Base-by-base conservation (phyloP, 2,888 invertebrate genomes). In the Sialis lutaria region DNA sequence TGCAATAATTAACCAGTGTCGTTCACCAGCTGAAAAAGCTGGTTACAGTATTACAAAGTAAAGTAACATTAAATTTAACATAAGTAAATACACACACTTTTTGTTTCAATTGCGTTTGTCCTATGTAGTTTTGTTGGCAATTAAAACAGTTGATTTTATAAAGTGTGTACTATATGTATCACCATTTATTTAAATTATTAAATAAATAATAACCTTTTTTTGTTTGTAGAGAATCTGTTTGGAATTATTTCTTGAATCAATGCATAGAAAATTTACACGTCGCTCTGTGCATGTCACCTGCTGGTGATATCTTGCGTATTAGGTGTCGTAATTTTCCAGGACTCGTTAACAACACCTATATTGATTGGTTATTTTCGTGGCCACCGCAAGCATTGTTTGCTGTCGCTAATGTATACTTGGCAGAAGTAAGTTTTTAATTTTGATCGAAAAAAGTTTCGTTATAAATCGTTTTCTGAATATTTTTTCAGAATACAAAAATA, bases 341-440 rank as follows among this genome's bases (percentile, higher is more conserved):
- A 1, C 68, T 93, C 42, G 89, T 93, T 37, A 92, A 90, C 60
- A 89, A 88, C 59, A 87, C 90, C 0, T 87, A 84, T 37, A 90
- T 93, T 52, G 90, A 93, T 63, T 93, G 92, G 92, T 79, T 91
- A 60, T 90, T 87, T 64, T 82, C 91, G 0, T 93, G 93, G 93
- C 91, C 93, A 0, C 75, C 82, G 53, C 88, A 92, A 61, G 93
- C 93, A 1, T 62, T 93, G 43, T 69, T 81, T 47, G 88, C 91
- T 0, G 91, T 93, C 1, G 92, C 92, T 1, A 82, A 82, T 48
- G 82, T 86, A 1, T 88, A 81, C 57, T 69, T 93, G 1, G 76
- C 82, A 55, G 82, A 91, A 54, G 79, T 84, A 70, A 64, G 76
- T 67, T 58, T 53, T 55, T 39, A 41, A 42, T n/a, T n/a, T n/a